phyloP scores from a whole-genome alignment of 2,113 vertebrate species.

The Chionis minor region DNA sequence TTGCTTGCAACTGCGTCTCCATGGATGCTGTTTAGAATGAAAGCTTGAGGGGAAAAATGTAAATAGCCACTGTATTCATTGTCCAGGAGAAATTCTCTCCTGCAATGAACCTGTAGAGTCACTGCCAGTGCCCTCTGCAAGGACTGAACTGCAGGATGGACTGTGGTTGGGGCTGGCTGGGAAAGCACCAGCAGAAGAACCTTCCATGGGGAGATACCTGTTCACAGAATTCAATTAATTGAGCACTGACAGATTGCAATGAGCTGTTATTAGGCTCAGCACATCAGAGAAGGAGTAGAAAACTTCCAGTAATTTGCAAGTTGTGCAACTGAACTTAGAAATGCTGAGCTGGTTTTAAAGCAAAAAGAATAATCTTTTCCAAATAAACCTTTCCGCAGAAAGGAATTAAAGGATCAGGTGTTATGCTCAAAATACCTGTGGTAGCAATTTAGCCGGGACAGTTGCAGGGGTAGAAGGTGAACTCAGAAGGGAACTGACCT shows the following conservation, averaged over 20 bases:
- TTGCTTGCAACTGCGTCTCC: background rate
- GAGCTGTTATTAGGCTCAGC: background rate
- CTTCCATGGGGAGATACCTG: background rate
- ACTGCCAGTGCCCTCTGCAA: background rate
- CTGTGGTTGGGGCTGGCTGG: background rate
- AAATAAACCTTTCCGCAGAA: background rate
- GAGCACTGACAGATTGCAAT: background rate
- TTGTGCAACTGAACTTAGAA: conserved; percentile 4
- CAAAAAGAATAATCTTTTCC: background rate
- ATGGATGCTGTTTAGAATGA: background rate
- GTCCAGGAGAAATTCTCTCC: background rate
- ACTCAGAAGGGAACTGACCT: background rate
- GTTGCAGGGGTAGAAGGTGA: background rate
- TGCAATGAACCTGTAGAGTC: background rate
- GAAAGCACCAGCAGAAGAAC: background rate
- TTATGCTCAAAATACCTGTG: background rate
- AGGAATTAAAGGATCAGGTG: background rate
- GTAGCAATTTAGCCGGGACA: background rate
- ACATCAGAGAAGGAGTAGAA: background rate
- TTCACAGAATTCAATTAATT: background rate
- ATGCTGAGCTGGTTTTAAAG: conserved; percentile 6
- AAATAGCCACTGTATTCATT: background rate
- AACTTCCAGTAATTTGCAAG: conserved; percentile 3
- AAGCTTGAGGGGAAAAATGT: background rate
- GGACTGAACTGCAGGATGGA: background rate